A percentile compares a stretch with the other conserved stretches of the same genome.
Evolutionary conservation across 2,888 invertebrate species (phyloP).

Genomic region (Amphipyra tragopoginis): DNA sequence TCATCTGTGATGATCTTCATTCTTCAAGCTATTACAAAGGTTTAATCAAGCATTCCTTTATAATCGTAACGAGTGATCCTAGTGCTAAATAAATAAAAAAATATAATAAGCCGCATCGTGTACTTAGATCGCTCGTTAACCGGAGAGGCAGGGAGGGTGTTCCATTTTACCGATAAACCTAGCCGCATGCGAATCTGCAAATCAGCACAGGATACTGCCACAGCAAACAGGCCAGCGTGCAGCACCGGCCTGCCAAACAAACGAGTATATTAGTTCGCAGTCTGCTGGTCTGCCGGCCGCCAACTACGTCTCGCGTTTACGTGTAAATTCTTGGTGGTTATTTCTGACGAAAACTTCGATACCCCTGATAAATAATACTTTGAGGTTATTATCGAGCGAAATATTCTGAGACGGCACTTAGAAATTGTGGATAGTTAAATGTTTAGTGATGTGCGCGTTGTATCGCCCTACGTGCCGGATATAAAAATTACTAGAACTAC

Average conservation of each 20-base stretch:
- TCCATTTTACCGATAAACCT: constrained; percentile 78
- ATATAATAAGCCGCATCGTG: constrained; percentile 47
- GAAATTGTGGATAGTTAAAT: constrained; percentile 20
- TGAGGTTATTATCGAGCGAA: constrained; percentile 31
- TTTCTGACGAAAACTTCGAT: constrained; percentile 22
- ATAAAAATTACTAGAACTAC: constrained; percentile 22
- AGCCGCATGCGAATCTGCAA: constrained; percentile 83
- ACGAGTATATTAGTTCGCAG: constrained; percentile 80
- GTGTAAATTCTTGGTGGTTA: constrained; percentile 26
- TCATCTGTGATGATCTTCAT: constrained; percentile 56
- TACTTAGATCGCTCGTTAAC: constrained; percentile 61
- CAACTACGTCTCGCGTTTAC: constrained; percentile 56
- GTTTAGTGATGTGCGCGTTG: constrained; percentile 33
- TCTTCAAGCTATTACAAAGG: constrained; percentile 36
- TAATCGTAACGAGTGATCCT: constrained; percentile 33
- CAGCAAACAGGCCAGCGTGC: constrained; percentile 89
- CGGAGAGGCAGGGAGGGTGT: constrained; percentile 77
- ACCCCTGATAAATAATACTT: constrained; percentile 20
- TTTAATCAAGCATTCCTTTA: constrained; percentile 32
- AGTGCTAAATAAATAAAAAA: constrained; percentile 55
- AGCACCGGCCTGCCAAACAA: constrained; percentile 90
- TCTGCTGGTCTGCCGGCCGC: constrained; percentile 69
- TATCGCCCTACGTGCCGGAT: constrained; percentile 35
- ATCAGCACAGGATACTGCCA: constrained; percentile 88
- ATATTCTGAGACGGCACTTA: constrained; percentile 24